Evolutionary conservation across 2,797 vertebrate species (phyloP), one percentile per base, ranked within the genome.

Genomic region (Halcyon leucocephala): DNA sequence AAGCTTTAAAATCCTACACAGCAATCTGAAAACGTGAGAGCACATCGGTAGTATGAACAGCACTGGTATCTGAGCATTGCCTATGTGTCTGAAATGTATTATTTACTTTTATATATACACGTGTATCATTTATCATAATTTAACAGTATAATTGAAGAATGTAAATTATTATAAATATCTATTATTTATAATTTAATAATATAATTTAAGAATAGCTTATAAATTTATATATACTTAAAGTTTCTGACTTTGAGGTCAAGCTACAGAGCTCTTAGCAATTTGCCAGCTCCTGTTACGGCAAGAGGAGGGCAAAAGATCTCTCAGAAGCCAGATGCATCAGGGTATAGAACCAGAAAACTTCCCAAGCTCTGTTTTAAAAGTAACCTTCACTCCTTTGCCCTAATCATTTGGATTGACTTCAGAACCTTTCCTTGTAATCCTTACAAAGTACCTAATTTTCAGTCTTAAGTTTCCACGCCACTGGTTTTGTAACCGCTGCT

Each of bases 31-130:
- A 93, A 74, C 0, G 6, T 60, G 60, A 61, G 13, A n/a, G 28
- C 28, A 37, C 11, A 21, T 10, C 21, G 37, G 35, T 8, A 3
- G 28, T n/a, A 5, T 3, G 49, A 81, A 13, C 61, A 55, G 58
- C 10, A 29, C 0, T 12, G 39, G 10, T 6, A 24, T 11, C n/a
- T n/a, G 12, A 72, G 52, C 26, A 26, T 0, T 41, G 35, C 3
- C 25, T 19, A 13, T 1, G 1, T 6, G 54, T 16, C 16, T 54
- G 48, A 82, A 62, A 66, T 41, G 4, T 12, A 44, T 55, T 35
- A 33, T 52, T 64, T 69, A 10, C 52, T 64, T 77, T 58, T 48
- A 48, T 74, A 70, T 46, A 46, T 10, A 46, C 44, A 22, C 7
- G 7, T 15, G 16, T 21, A 46, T 11, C 12, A 46, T 21, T 46